These are phyloP conservation scores for Apomyelois bistriatella DNA, from an alignment of 2,888 invertebrate species.

Conservation along the genomic window DNA sequence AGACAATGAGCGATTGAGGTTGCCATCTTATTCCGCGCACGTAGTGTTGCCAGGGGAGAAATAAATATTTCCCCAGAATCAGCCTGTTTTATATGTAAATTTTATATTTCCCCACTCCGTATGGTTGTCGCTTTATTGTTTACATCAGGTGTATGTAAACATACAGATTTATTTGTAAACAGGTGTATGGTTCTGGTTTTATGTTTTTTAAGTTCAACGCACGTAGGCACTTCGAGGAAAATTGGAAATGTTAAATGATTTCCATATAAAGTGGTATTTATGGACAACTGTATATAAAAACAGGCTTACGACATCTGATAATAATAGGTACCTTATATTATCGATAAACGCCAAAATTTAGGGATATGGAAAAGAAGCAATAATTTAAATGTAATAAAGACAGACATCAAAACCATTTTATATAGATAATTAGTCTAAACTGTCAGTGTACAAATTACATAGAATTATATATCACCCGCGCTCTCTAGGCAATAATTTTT, in stretches of 20 bases:
- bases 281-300: background rate
- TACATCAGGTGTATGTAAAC: constrained; percentile 47
- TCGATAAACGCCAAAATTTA: no score
- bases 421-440: no score
- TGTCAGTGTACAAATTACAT: no score
- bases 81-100: constrained; percentile 69
- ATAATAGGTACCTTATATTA: no score
- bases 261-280: background rate
- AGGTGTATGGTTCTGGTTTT: constrained; percentile 6
- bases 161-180: background rate
- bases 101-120: constrained; percentile 57
- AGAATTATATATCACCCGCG: no score
- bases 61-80: constrained; percentile 67
- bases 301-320: no score
- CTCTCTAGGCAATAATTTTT: no score
- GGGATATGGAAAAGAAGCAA: no score
- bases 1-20: constrained; percentile 37
- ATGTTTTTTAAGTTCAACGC: background rate
- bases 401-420: no score
- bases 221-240: background rate
- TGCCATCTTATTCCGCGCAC: constrained; percentile 57
- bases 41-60: constrained; percentile 69
- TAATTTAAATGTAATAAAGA: no score
- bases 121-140: constrained; percentile 63
- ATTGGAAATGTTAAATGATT: constrained; percentile 1